Conservation (phyloP, 92 coral and sea anemone species). For the Hydrozoanthus gracilis region DNA sequence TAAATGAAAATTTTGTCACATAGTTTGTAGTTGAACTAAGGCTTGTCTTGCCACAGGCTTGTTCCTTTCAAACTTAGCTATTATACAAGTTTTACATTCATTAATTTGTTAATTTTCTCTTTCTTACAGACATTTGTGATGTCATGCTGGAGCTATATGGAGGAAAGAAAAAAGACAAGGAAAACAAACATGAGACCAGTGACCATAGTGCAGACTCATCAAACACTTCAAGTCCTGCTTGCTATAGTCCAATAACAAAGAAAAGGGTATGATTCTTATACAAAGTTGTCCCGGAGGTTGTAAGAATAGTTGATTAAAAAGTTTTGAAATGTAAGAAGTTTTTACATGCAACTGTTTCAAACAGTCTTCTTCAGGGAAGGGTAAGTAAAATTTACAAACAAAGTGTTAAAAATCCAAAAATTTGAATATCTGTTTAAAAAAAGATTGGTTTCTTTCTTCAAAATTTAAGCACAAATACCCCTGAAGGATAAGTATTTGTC, state of each 20-base stretch:
- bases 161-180: constrained; percentile 89
- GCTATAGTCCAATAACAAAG: constrained; percentile 88
- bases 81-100: neutral
- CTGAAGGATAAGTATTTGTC: too few relatives aligned
- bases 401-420: too few relatives aligned
- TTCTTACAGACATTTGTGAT: constrained; percentile 81
- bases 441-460: neutral
- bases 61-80: too few relatives aligned
- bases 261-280: constrained; percentile 66
- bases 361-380: too few relatives aligned
- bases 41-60: too few relatives aligned
- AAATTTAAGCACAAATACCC: neutral
- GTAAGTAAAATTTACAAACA: too few relatives aligned
- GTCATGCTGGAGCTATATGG: constrained; percentile 95
- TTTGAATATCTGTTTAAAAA: too few relatives aligned
- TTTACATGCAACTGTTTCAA: too few relatives aligned
- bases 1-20: too few relatives aligned
- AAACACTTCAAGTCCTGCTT: constrained; percentile 90
- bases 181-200: constrained; percentile 59
- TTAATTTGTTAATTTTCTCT: neutral
- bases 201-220: constrained; percentile 80
- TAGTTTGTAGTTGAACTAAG: too few relatives aligned
- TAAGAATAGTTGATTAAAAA: neutral
- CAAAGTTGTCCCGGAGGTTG: neutral
- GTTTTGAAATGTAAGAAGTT: too few relatives aligned